Evolutionary conservation across 1,140 invertebrate species (phyloP).

Genomic region (Carcinoscorpius rotundicauda): DNA sequence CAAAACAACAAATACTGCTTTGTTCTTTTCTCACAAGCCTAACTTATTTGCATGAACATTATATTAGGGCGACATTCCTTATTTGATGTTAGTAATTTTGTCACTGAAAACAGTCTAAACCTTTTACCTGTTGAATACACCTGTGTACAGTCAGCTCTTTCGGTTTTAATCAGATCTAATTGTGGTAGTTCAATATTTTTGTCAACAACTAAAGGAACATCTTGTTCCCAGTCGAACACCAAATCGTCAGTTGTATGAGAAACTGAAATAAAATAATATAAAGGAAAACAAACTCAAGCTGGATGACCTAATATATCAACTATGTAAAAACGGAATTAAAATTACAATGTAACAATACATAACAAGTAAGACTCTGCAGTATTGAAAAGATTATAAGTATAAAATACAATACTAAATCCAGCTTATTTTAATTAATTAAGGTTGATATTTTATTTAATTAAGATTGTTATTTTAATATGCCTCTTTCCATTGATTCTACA

Average conservation of each 20-base stretch:
- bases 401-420: too few species aligned
- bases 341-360: background rate
- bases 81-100: background rate
- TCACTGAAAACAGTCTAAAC: background rate
- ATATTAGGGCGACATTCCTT: constrained; percentile 4
- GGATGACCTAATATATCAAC: background rate
- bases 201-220: constrained; percentile 40
- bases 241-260: constrained; percentile 82
- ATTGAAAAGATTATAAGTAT: too few species aligned
- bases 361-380: too few species aligned
- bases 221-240: constrained; percentile 76
- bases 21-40: too few species aligned
- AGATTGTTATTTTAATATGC: too few species aligned
- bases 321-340: background rate
- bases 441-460: too few species aligned
- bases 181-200: constrained; percentile 78
- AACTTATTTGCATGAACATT: background rate
- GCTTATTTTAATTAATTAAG: too few species aligned
- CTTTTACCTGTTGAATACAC: constrained; percentile 63
- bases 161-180: constrained; percentile 65
- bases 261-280: constrained; percentile 41
- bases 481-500: too few species aligned
- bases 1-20: too few species aligned
- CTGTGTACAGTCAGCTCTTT: constrained; percentile 75
- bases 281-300: background rate